Evolutionary conservation across 2,888 invertebrate genomes (phyloP), one percentile per base, ranked within the genome.

Genomic region (Drosophila diplacantha): DNA sequence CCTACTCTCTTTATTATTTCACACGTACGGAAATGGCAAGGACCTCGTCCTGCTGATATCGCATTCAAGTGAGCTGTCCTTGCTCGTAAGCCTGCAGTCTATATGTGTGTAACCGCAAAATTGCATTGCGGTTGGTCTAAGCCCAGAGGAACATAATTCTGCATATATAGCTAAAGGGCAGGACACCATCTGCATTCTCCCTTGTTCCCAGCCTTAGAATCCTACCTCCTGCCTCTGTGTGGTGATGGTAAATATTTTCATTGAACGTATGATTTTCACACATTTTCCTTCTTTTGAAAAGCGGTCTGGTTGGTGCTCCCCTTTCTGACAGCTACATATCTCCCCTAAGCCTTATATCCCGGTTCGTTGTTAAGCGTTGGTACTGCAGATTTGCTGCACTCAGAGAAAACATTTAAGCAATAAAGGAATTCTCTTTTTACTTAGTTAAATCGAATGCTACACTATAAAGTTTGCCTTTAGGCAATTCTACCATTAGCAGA

Each of bases 241-340:
- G 44, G 31, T 29, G 29, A 31, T 46, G 43, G 26, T 44, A 46
- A 46, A 75, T 79, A 79, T 75, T 79, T 79, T 73, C 64, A 79
- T 75, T 79, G 74, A 79, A 75, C 74, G 76, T 74, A 75, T 73
- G 75, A 75, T 75, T 75, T 75, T 79, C 76, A 75, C 80, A 75
- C 74, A 51, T 24, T 67, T 70, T 39, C 26, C 60, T 53, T 57
- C 63, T 61, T 72, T 73, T 62, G 35, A 39, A 46, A 46, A 31
- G 29, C 18, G 44, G 29, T 46, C 44, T 31, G 44, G 18, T 29
- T 20, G 44, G 18, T 3, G 44, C 29, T 46, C 29, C 44, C 29
- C 18, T 20, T 24, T 29, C 29, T 18, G 44, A 18, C 44, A 44
- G 26, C 26, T 18, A 44, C 29, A 44, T 46, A 46, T 46, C 29